Evolutionary conservation across 2,888 invertebrate species (phyloP).

Genomic region (Cordilura impudica): DNA sequence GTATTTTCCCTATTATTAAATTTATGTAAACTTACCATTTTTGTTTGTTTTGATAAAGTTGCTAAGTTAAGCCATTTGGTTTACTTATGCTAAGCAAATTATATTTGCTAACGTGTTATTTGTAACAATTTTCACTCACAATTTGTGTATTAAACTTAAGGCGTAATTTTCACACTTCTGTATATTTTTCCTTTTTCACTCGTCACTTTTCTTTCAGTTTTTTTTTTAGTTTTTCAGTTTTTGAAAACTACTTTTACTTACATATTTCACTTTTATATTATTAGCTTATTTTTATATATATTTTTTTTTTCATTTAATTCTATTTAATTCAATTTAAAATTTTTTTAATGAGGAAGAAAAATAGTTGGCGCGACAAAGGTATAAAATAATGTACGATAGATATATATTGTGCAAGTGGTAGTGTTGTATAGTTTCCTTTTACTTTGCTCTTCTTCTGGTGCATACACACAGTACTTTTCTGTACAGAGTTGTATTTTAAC

Average conservation of each 20-base stretch:
- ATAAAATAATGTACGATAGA: constrained; percentile 55
- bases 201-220: constrained; percentile 36
- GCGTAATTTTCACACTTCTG: constrained; percentile 50
- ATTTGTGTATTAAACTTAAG: constrained; percentile 44
- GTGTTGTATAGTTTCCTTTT: constrained; percentile 55
- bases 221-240: constrained; percentile 49
- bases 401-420: constrained; percentile 51
- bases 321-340: constrained; percentile 2
- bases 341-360: constrained; percentile 35
- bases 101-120: constrained; percentile 53
- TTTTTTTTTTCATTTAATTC: constrained; percentile 32
- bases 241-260: constrained; percentile 45
- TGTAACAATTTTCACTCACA: constrained; percentile 22
- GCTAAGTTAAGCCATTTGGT: constrained; percentile 50
- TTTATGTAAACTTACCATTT: constrained; percentile 61
- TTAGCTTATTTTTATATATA: constrained; percentile 29
- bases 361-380: constrained; percentile 64
- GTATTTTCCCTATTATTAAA: too few species aligned
- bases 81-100: constrained; percentile 44
- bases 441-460: constrained; percentile 39
- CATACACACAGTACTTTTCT: constrained; percentile 52
- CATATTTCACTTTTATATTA: constrained; percentile 40
- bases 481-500: constrained; percentile 55
- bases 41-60: constrained; percentile 52
- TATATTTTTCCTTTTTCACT: constrained; percentile 45